phyloP scores from a whole-genome alignment of 2,113 vertebrate species.

The Azemiops feae region DNA sequence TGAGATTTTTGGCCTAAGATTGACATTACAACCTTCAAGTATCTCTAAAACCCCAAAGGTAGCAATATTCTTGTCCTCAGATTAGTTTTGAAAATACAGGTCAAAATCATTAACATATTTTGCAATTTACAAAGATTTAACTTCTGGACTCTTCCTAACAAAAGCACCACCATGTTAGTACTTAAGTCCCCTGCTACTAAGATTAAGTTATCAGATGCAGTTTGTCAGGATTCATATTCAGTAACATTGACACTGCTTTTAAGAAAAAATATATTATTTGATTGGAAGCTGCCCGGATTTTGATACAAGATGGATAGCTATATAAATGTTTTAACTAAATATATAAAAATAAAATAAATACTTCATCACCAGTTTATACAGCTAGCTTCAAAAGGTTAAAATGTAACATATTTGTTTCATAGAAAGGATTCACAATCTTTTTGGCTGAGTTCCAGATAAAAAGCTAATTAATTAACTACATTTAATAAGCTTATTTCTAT shows the following conservation, averaged over 20 bases:
- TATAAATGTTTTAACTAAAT: background rate
- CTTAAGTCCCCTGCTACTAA: background rate
- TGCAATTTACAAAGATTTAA: background rate
- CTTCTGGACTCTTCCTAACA: background rate
- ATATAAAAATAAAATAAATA: background rate
- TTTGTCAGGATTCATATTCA: background rate
- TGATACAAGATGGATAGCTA: background rate
- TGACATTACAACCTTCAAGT: background rate
- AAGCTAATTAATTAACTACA: background rate
- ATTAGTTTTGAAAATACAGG: background rate
- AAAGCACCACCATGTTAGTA: background rate
- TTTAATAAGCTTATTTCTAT: background rate
- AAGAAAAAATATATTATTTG: background rate
- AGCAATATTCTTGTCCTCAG: background rate
- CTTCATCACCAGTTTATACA: background rate
- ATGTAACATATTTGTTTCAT: background rate
- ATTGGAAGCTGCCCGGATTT: background rate
- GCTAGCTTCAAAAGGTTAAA: background rate
- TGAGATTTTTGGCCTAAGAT: background rate
- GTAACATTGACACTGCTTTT: too few relatives aligned
- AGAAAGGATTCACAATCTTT: background rate
- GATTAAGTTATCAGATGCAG: background rate
- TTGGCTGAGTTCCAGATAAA: background rate
- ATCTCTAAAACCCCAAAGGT: background rate
- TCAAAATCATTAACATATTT: background rate